Evolutionary conservation across 1,140 invertebrate genomes (phyloP), one percentile per base, ranked within the genome.

Genomic region (Physella acuta): DNA sequence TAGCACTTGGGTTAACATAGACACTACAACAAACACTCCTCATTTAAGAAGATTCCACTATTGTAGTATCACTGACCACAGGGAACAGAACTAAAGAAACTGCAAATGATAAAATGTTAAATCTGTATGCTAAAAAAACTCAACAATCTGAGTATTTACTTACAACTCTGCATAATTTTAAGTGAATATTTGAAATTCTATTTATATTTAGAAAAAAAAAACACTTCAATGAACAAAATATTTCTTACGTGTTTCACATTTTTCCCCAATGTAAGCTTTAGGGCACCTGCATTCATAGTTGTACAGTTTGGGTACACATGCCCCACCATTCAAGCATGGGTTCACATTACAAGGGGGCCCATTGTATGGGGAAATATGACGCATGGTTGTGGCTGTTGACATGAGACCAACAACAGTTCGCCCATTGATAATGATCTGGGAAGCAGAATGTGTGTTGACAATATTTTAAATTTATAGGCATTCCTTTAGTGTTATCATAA

Each of bases 281-380:
- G 87, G 87, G 77, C 92, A 93, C 79, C 90, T 89, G 83, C 92
- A 93, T 59, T 89, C 87, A 76, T 89, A 92, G 70, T 88, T 87
- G 59, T 89, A 89, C 20, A 93, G 84, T 64, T 90, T 85, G n/a
- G 92, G 91, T 36, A 91, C 83, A 84, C 92, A 94, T 53, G 91
- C 85, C 0, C 92, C 92, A 37, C 90, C 89, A 83, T 93, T 92
- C 63, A 88, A 86, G 82, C 92, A 94, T 16, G 91, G 90, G 59
- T 85, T 85, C n/a, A 81, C 63, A 52, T 82, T 88, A 85, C 92
- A 93, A 0, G 91, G 91, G 39, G 88, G 85, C 28, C 91, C 91
- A 69, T 88, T 87, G 81, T 92, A 93, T 55, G 87, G 85, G 24
- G 86, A 85, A 0, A 91, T 87, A 72, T 88, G 87, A 37, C 82